Base-by-base conservation (phyloP, 2,797 vertebrate genomes). In the Squalus acanthias region DNA sequence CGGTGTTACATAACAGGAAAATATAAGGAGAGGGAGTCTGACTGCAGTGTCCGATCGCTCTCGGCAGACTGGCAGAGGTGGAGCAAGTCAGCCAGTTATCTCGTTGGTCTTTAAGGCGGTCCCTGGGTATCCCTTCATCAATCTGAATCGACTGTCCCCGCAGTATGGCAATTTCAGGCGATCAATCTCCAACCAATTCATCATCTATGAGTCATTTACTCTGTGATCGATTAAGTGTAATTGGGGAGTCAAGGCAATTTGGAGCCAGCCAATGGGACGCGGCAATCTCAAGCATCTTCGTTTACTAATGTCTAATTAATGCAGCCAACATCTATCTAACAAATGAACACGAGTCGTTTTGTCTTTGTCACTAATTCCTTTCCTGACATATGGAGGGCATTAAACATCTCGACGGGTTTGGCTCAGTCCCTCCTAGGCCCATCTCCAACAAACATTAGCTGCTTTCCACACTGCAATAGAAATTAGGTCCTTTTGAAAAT, bases 191-290 rank as follows among this genome's bases (percentile, higher is more conserved):
- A 97, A 97, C 97, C 98, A 98, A 99, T 99, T 99, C 98, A 99
- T 99, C 99, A 99, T 99, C 98, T 98, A 98, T 98, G 98, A 99
- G 99, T 99, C 99, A 99, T 99, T 99, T 99, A 99, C 99, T 99
- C 98, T 97, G 98, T 99, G 99, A 99, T 99, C 98, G 98, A 99
- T 99, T 99, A 98, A 98, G 97, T 98, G 98, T 99, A 99, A 99
- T 99, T 99, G 98, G 98, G 99, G 98, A 99, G 98, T 99, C 98
- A 98, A 98, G 98, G 98, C 98, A 99, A 99, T 99, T 99, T 99
- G 98, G 98, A 97, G 97, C 97, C 97, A 98, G 98, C 99, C 99
- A 99, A 99, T 99, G 98, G 99, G 98, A 97, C 98, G 98, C 98
- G 97, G 98, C 98, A 98, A 99, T 98, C 98, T 99, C 98, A 98